phyloP scores from a whole-genome alignment of 2,888 invertebrate species.

The Sarcophaga subvicina region DNA sequence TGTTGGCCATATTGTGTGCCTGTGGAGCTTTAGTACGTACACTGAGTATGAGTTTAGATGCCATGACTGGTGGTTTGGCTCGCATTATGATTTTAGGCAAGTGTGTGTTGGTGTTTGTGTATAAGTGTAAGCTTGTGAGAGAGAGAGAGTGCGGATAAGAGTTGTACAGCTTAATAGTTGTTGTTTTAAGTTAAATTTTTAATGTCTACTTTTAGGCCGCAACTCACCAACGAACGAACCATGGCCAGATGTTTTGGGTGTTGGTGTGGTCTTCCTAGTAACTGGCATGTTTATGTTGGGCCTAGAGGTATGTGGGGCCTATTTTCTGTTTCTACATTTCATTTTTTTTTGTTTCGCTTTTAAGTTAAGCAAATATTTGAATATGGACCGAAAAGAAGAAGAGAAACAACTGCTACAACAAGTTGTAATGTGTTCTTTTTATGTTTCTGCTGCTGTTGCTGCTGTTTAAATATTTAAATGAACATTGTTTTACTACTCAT shows the following conservation, averaged over 20 bases:
- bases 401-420: not conserved
- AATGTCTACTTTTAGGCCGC: slow-evolving; percentile 77
- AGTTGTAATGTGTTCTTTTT: slow-evolving; percentile 24
- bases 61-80: slow-evolving; percentile 83
- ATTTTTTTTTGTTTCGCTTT: not conserved
- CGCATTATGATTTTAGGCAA: slow-evolving; percentile 83
- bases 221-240: slow-evolving; percentile 82
- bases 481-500: not conserved
- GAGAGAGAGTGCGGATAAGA: not conserved
- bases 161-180: slow-evolving; percentile 1
- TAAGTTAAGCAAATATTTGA: slow-evolving; percentile 27
- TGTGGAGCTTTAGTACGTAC: slow-evolving; percentile 83
- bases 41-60: slow-evolving; percentile 84
- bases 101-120: slow-evolving; percentile 55
- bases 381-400: slow-evolving; percentile 1
- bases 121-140: not conserved
- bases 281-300: slow-evolving; percentile 84
- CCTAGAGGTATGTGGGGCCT: slow-evolving; percentile 81
- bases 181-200: slow-evolving; percentile 45
- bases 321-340: not conserved
- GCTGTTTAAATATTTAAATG: slow-evolving; percentile 43
- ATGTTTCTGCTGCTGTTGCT: not conserved
- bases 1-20: slow-evolving; percentile 83
- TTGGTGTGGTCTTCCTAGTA: slow-evolving; percentile 83
- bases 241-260: slow-evolving; percentile 84